Evolutionary conservation across 1,140 invertebrate genomes (phyloP).

Genomic region (Ips typographus): DNA sequence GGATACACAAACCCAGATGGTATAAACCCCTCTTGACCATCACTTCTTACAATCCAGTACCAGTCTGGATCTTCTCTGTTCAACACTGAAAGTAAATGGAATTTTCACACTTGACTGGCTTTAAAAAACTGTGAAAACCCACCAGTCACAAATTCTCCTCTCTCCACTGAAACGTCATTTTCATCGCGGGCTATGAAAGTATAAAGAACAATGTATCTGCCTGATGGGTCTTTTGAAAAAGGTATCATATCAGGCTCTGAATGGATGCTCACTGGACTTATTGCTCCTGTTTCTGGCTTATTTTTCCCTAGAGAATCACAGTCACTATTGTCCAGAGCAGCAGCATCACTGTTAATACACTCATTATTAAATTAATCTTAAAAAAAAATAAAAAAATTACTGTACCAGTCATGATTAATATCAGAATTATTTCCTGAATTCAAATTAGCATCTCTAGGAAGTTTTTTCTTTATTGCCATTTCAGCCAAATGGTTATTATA

Average conservation of each 20-base stretch:
- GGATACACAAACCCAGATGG: conserved; percentile 94
- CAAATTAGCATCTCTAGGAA: conserved; percentile 63
- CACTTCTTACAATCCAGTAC: conserved; percentile 91
- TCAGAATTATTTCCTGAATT: conserved; percentile 45
- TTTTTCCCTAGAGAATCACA: conserved; percentile 53
- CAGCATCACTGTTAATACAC: conserved; percentile 42
- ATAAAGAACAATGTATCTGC: conserved; percentile 88
- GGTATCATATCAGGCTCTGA: conserved; percentile 75
- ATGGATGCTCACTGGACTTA: conserved; percentile 60
- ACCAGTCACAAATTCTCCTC: conserved; percentile 88
- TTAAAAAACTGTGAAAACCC: conserved; percentile 13
- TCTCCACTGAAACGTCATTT: conserved; percentile 90
- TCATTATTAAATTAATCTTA: conserved; percentile 1
- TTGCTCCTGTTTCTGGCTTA: conserved; percentile 60
- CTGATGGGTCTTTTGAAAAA: conserved; percentile 89
- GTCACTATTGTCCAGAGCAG: conserved; percentile 50
- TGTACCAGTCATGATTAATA: conserved; percentile 48
- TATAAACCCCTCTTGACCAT: conserved; percentile 94
- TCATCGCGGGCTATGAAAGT: conserved; percentile 91
- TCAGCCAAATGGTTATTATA: conserved; percentile 78
- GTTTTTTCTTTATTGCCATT: conserved; percentile 80
- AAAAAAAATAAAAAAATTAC: neutral
- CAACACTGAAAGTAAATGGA: conserved; percentile 60
- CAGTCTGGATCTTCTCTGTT: conserved; percentile 94
- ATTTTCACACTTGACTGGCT: conserved; percentile 4